These are phyloP conservation scores for Poeciliopsis turneri DNA, from an alignment of 2,797 vertebrate genomes.

Conservation along the genomic window DNA sequence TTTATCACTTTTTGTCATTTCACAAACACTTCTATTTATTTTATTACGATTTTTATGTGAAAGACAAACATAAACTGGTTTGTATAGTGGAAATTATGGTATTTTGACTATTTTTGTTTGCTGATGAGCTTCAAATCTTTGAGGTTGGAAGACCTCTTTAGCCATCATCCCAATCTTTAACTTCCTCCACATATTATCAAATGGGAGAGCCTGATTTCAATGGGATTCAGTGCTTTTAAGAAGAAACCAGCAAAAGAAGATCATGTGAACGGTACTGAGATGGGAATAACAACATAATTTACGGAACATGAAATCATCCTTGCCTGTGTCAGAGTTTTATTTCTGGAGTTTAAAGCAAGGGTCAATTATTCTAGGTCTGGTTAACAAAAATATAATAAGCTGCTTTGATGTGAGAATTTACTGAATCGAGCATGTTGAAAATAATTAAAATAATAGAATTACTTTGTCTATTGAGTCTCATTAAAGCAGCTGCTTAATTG, in stretches of 20 bases:
- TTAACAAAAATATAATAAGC: conserved; percentile 73
- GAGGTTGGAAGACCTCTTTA: background rate
- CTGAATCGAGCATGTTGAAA: conserved; percentile 56
- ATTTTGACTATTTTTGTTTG: background rate
- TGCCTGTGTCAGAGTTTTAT: conserved; percentile 60
- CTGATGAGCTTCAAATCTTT: background rate
- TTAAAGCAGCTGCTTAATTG: conserved; percentile 63
- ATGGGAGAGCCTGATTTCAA: conserved; percentile 40
- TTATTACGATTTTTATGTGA: background rate
- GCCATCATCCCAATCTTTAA: background rate
- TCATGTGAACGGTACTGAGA: conserved; percentile 27
- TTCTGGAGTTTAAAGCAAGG: conserved; percentile 66
- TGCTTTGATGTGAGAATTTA: conserved; percentile 76
- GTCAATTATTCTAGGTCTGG: conserved; percentile 74
- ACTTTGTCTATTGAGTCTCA: conserved; percentile 63
- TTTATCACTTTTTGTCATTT: background rate
- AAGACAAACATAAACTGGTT: background rate
- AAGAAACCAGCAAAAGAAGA: conserved; percentile 55
- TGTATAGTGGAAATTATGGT: background rate
- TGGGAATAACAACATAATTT: conserved; percentile 56
- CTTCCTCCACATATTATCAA: background rate
- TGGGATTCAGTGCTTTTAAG: conserved; percentile 54
- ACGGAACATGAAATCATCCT: conserved; percentile 62
- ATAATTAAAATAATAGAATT: conserved; percentile 62
- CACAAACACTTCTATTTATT: background rate